Base-by-base conservation (phyloP, 2,113 vertebrate genomes). In the Mionectes macconnelli region DNA sequence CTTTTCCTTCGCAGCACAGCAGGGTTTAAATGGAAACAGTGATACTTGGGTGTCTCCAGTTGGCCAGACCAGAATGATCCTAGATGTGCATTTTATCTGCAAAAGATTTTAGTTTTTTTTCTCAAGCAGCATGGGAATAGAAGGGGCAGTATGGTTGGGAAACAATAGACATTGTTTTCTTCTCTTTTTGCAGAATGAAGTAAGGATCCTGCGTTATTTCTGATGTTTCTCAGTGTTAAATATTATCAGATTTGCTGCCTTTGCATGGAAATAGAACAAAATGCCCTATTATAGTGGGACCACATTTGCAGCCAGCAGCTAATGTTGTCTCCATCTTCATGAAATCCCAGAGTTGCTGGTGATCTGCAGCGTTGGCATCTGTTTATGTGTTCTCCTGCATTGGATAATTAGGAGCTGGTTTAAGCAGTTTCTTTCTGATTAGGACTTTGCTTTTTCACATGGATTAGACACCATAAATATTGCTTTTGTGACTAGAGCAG, bases 191-290 rank as follows among this genome's bases (percentile, higher is more conserved):
- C 74, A 63, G 60, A 85, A 85, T 37, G 64, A 80, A 57, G 9
- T 25, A 73, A 47, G 88, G 83, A 52, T 84, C 78, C 82, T 84
- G 69, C 28, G 23, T 92, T 95, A 89, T 87, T 96, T 97, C 77
- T 22, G n/a, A 60, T 40, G 23, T 96, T 97, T 96, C 94, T 81
- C 63, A 96, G 94, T 37, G 95, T 95, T 98, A 96, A 95, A 87
- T 94, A 87, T 96, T 92, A 94, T 86, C 73, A 74, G 79, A 96
- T 94, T 92, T 93, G 93, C 96, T 98, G 50, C 95, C 88, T 97
- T 97, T 95, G 92, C 83, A 77, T 86, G 95, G 96, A 95, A 93
- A 83, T 89, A 88, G 96, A 96, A 87, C 64, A 86, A 84, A 97
- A 94, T 96, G 68, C 89, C 96, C 88, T 89, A 9, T 95, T 97